Evolutionary conservation across 2,888 invertebrate genomes (phyloP).

Genomic region (Bruchidius siliquastri): DNA sequence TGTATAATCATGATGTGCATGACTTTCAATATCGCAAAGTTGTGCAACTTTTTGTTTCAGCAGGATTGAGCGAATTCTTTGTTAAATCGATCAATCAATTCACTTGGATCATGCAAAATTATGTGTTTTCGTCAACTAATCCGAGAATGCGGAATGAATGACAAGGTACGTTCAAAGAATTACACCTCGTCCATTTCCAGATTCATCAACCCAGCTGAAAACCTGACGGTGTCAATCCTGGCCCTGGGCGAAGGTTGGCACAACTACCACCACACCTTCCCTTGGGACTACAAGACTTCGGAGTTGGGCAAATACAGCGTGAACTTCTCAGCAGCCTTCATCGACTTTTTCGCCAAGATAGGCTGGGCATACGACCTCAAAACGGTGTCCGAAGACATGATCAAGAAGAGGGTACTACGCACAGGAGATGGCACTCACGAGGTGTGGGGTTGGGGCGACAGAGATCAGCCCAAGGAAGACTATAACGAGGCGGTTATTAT

Average conservation of each 20-base stretch:
- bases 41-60: no score
- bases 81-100: no score
- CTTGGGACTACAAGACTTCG: conserved; percentile 55
- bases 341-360: conserved; percentile 71
- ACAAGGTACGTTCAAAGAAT: no score
- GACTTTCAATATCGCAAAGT: no score
- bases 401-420: conserved; percentile 52
- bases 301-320: conserved; percentile 42
- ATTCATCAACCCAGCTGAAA: conserved; percentile 69
- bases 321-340: conserved; percentile 76
- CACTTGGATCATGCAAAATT: no score
- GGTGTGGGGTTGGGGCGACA: conserved; percentile 78
- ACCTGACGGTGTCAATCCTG: conserved; percentile 64
- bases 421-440: conserved; percentile 58
- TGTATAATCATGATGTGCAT: no score
- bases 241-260: conserved; percentile 83
- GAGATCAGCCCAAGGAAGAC: conserved; percentile 53
- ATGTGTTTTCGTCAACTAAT: no score
- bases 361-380: conserved; percentile 82
- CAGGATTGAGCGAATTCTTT: no score
- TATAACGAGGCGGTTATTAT: conserved; percentile 36
- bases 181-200: conserved; percentile 50
- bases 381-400: conserved; percentile 55
- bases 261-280: conserved; percentile 79
- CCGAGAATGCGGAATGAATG: no score